A percentile compares a stretch with the other conserved stretches of the same genome.
These are phyloP conservation scores for Melieria crassipennis DNA, from an alignment of 2,888 invertebrate genomes.

Conservation along the genomic window DNA sequence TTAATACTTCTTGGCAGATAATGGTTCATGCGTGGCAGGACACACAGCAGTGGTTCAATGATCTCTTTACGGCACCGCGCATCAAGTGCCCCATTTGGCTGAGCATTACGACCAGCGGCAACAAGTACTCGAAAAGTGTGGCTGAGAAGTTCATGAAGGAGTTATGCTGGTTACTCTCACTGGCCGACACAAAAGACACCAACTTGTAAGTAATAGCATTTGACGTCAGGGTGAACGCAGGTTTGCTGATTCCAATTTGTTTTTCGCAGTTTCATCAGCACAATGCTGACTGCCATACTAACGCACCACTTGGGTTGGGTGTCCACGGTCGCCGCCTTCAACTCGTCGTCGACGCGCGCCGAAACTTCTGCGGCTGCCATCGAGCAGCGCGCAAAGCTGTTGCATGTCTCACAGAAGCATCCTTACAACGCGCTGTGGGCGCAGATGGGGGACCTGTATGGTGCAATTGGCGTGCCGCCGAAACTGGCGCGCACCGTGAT, in stretches of 20 bases:
- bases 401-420: constrained; percentile 71
- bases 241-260: constrained; percentile 33
- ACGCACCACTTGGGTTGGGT: constrained; percentile 95
- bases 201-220: constrained; percentile 80
- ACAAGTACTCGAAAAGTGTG: constrained; percentile 62
- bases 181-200: constrained; percentile 84
- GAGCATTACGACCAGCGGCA: constrained; percentile 67
- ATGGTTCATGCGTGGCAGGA: constrained; percentile 68
- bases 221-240: not conserved
- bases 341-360: constrained; percentile 53
- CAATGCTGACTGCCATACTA: constrained; percentile 85
- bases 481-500: constrained; percentile 84
- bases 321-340: constrained; percentile 73
- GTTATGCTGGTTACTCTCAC: constrained; percentile 75
- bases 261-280: constrained; percentile 86
- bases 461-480: constrained; percentile 82
- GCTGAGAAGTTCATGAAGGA: constrained; percentile 68
- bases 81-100: constrained; percentile 75
- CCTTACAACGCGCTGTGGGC: constrained; percentile 93
- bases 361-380: constrained; percentile 53
- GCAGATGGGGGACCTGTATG: constrained; percentile 86
- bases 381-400: constrained; percentile 67
- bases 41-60: constrained; percentile 70
- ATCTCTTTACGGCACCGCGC: constrained; percentile 76
- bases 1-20: constrained; percentile 51